Conservation (phyloP, 1,140 invertebrate genomes). For the Caenorhabditis tropicalis region DNA sequence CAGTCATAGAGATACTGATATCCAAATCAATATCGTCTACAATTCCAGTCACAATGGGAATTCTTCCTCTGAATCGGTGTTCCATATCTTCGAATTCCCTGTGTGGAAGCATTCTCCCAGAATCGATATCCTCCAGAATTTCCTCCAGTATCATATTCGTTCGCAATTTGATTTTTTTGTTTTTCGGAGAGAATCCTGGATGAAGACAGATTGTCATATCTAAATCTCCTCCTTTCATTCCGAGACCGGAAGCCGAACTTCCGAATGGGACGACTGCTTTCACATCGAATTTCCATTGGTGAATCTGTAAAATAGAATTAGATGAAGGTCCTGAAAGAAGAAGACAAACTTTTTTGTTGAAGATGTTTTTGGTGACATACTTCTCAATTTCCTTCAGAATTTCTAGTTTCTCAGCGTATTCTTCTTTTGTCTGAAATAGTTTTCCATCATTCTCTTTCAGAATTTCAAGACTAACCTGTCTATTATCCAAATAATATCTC, state of each 20-base stretch:
- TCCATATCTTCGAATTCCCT: background rate
- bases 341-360: background rate
- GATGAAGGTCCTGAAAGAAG: background rate
- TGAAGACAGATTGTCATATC: background rate
- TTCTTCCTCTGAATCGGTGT: background rate
- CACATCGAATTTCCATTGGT: background rate
- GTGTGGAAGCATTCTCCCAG: background rate
- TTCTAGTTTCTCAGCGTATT: background rate
- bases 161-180: too few species aligned
- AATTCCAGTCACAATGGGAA: background rate
- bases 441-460: too few species aligned
- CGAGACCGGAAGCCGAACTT: background rate
- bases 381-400: background rate
- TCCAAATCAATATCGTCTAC: background rate
- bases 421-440: background rate
- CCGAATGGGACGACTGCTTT: background rate
- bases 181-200: background rate
- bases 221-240: background rate
- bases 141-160: too few species aligned
- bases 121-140: background rate
- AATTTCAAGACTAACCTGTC: background rate
- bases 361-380: background rate
- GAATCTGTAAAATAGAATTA: background rate
- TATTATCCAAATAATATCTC: background rate
- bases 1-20: background rate